Percentiles rank a stretch among this genome's conserved stretches.
These are phyloP conservation scores for Sitodiplosis mosellana DNA, from an alignment of 1,140 invertebrate genomes.

Conservation along the genomic window DNA sequence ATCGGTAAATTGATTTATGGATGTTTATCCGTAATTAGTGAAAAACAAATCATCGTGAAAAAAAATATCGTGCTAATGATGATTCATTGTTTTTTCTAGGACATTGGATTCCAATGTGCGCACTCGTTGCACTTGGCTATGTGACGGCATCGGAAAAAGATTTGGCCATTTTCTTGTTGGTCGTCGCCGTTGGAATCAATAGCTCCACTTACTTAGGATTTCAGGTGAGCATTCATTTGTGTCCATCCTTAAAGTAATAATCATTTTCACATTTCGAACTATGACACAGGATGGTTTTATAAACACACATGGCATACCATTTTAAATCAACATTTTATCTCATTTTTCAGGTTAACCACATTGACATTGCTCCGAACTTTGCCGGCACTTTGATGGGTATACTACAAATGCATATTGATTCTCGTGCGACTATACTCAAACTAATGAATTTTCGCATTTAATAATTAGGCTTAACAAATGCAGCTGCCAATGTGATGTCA, in stretches of 20 bases:
- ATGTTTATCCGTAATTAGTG: neutral
- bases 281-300: no score
- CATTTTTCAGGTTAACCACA: slow-evolving; percentile 32
- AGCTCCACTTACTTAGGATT: slow-evolving; percentile 53
- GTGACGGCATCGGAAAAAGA: slow-evolving; percentile 27
- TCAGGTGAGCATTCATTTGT: slow-evolving; percentile 22
- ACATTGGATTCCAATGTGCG: slow-evolving; percentile 36
- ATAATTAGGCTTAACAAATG: slow-evolving; percentile 58
- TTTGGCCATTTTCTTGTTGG: slow-evolving; percentile 37
- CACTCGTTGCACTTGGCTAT: slow-evolving; percentile 41
- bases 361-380: slow-evolving; percentile 61
- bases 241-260: no score
- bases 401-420: no score
- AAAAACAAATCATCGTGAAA: neutral
- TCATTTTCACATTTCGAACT: no score
- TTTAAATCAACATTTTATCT: neutral
- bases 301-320: no score
- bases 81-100: slow-evolving; percentile 1
- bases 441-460: no score
- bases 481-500: slow-evolving; percentile 49
- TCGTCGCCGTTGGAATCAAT: slow-evolving; percentile 55
- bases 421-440: no score
- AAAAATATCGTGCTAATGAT: neutral
- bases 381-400: slow-evolving; percentile 46
- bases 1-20: slow-evolving; percentile 26